Evolutionary conservation across 1,140 invertebrate species (phyloP), one percentile per base, ranked within the genome.

Genomic region (Lasioglossum albipes): DNA sequence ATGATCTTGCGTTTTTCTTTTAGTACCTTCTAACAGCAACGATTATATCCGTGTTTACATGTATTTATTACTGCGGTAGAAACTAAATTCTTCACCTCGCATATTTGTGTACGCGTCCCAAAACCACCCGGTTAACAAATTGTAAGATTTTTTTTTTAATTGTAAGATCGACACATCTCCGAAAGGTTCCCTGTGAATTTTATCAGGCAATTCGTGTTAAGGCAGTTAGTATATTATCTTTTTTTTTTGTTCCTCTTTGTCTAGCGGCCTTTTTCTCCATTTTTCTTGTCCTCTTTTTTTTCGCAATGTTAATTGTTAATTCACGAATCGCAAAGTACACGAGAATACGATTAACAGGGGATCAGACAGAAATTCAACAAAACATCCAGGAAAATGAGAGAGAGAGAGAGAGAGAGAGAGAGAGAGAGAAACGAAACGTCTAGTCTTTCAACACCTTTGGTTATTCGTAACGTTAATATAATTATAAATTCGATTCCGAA

Each of bases 171-270:
- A 54, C 74, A 74, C 61, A 22, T 49, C 59, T n/a, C 42, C 2
- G 82, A 79, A 31, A 75, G 36, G 36, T 16, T 52, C 66, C 41
- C 57, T 49, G 57, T 62, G 52, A 70, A 79, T 71, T 75, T 67
- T 36, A 36, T 75, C 64, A 81, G 78, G 78, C 72, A 81, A 81
- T 61, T 27, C 36, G 61, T 70, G 71, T 83, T 86, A 86, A 86
- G 84, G 84, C 80, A 86, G 79, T 82, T 79, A 82, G 79, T 79
- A 74, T 62, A 75, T 42, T 75, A 54, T 31, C n/a, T 45, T 64
- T 64, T 42, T n/a, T 62, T 18, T 45, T 41, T 61, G 16, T 18
- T 54, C 18, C 18, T 54, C 18, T 18, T 18, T 54, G 52, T 54
- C 5, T 54, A 20, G 42, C 76, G 36, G 61, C 69, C 78, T 70